Percentiles rank a stretch among this genome's conserved stretches.
Conservation (phyloP, 2,113 vertebrate species). For the Rhea pennata region DNA sequence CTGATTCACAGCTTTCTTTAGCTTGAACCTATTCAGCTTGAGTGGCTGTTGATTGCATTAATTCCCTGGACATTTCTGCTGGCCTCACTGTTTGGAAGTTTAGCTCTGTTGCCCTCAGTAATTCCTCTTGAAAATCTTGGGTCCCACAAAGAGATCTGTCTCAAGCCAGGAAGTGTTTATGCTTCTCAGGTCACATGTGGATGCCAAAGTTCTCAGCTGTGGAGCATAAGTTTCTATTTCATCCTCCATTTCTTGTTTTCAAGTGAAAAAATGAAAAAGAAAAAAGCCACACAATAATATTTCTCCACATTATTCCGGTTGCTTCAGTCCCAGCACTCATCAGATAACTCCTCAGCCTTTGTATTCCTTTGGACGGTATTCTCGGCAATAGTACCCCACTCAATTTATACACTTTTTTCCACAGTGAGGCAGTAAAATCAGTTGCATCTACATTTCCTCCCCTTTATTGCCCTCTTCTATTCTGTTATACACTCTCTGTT, state of each 20-base stretch:
- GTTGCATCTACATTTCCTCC: neutral
- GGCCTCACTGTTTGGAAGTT: neutral
- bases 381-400: neutral
- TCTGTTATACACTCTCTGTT: neutral
- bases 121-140: neutral
- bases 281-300: neutral
- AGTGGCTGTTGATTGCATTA: neutral
- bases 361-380: neutral
- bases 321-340: neutral
- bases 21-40: neutral
- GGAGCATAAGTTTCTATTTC: neutral
- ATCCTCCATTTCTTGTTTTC: neutral
- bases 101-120: neutral
- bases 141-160: neutral
- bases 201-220: neutral
- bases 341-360: neutral
- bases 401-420: neutral
- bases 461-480: neutral
- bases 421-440: neutral
- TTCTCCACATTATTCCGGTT: neutral
- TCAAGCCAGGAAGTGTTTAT: rapidly evolving
- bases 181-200: neutral
- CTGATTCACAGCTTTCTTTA: neutral
- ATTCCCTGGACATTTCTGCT: neutral
- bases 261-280: neutral